phyloP scores from a whole-genome alignment of 2,113 vertebrate genomes.

The Ifrita kowaldi region DNA sequence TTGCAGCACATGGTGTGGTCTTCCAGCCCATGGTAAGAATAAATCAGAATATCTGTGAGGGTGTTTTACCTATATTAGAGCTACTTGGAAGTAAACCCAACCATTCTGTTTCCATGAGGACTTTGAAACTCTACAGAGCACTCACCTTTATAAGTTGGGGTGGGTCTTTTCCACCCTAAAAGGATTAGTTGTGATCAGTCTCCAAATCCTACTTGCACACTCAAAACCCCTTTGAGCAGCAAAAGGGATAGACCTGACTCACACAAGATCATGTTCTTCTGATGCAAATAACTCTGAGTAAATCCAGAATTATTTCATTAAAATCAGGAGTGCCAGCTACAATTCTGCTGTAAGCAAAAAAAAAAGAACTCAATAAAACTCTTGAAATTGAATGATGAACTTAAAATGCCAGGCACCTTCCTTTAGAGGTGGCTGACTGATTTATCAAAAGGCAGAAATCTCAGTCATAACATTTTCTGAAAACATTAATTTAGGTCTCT shows the following conservation, averaged over 20 bases:
- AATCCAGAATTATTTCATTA: not conserved
- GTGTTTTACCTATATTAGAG: not conserved
- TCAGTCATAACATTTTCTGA: not conserved
- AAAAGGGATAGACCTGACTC: not conserved
- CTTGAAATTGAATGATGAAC: not conserved
- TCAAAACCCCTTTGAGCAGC: not conserved
- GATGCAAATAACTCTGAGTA: not conserved
- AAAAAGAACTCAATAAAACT: not conserved
- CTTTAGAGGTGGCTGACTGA: not conserved
- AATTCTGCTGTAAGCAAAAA: not conserved
- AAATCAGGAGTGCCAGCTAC: not conserved
- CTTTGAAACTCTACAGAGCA: not conserved
- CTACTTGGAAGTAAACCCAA: not conserved
- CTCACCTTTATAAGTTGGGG: not conserved
- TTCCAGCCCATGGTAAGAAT: not conserved
- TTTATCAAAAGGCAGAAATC: not conserved
- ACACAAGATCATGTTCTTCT: not conserved
- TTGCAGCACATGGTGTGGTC: not conserved
- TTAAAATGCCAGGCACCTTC: not conserved
- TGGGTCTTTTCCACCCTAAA: not conserved
- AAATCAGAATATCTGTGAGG: not conserved
- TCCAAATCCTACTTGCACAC: not conserved
- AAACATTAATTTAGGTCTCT: constrained; percentile 16
- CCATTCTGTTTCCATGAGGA: not conserved
- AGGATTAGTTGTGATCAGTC: not conserved